Evolutionary conservation across 2,113 vertebrate genomes (phyloP).

Genomic region (Lepisosteus osseus): DNA sequence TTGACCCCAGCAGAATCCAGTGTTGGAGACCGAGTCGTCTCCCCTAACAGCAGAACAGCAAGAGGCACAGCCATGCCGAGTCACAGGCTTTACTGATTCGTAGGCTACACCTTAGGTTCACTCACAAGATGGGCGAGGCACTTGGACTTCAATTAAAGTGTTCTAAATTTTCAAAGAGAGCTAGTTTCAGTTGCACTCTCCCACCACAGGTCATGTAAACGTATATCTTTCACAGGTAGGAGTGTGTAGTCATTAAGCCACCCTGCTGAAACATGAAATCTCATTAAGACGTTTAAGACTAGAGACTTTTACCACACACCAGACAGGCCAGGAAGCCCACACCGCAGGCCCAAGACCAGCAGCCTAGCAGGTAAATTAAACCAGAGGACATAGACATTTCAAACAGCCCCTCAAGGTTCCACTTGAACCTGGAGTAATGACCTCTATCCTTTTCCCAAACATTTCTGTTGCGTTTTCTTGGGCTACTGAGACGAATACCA

Average conservation of each 20-base stretch:
- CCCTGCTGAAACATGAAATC: background rate
- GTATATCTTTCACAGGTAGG: background rate
- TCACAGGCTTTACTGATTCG: too few species aligned
- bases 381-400: too few species aligned
- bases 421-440: too few species aligned
- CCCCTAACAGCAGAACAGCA: background rate
- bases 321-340: background rate
- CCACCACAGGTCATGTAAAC: background rate
- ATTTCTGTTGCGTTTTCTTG: too few species aligned
- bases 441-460: too few species aligned
- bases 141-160: too few species aligned
- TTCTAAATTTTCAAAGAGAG: too few species aligned
- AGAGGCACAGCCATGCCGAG: background rate
- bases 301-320: background rate
- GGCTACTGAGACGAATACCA: background rate
- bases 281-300: background rate
- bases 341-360: too few species aligned
- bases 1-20: slow-evolving; percentile 47
- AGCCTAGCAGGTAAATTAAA: too few species aligned
- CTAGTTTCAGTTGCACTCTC: background rate
- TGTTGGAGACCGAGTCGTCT: background rate
- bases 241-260: background rate
- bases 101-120: too few species aligned
- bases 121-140: too few species aligned
- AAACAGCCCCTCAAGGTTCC: too few species aligned